Base-by-base conservation (phyloP, 2,888 invertebrate genomes). In the Mactromeris polynyma region DNA sequence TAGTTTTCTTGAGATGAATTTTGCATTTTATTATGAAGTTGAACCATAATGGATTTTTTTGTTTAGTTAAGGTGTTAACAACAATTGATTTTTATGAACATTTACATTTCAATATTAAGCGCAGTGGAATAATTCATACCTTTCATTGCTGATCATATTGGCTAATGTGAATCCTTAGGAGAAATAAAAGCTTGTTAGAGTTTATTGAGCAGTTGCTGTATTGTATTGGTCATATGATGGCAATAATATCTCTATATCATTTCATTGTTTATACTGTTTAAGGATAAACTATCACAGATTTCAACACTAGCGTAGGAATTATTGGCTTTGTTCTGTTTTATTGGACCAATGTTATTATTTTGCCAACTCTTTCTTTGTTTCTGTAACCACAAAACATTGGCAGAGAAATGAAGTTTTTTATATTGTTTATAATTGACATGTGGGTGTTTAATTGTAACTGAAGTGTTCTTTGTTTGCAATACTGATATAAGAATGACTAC, bases 61-160 rank as follows among this genome's bases (percentile, higher is more conserved):
- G 58, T 64, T 64, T 64, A 64, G 11, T 64, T n/a, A n/a, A 21
- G 58, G n/a, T 64, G 58, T 64, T 64, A 64, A 64, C 58, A 64
- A 64, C n/a, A 64, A 64, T 64, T 64, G 58, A 64, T 64, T 64
- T 64, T 64, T 64, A 64, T 64, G 58, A 64, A 64, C 26, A 26
- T 64, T 64, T 26, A 11, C 26, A 64, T 64, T 64, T 64, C 26
- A n/a, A 26, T 64, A 26, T 26, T 26, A 26, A 64, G 9, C 26
- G 6, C 26, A 6, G n/a, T 26, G 58, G 58, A 26, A 64, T 64
- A 64, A 26, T 64, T 26, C 26, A 21, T 64, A 64, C 26, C 26
- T n/a, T 64, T 64, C 26, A 26, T 11, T 9, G 26, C 58, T 64
- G n/a, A 64, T 64, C 58, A 26, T 46, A 46, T 26, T 9, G 9